Evolutionary conservation across 1,140 invertebrate species (phyloP).

Genomic region (Psilanteris sp.): DNA sequence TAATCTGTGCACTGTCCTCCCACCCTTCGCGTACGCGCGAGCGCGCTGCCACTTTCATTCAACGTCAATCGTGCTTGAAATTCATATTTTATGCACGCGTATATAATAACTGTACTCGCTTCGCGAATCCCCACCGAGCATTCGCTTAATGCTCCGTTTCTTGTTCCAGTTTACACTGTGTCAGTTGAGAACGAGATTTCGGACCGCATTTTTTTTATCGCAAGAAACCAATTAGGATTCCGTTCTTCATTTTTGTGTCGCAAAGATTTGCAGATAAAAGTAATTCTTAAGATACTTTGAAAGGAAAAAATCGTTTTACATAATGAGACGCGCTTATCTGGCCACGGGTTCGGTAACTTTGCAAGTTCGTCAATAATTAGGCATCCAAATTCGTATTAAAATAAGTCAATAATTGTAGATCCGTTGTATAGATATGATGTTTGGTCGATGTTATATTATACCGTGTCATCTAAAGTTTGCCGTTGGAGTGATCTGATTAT

Average conservation of each 20-base stretch:
- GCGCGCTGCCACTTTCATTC: constrained; percentile 33
- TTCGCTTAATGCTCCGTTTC: constrained; percentile 46
- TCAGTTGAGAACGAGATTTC: constrained; percentile 31
- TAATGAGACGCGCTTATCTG: too few relatives aligned
- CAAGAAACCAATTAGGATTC: constrained; percentile 29
- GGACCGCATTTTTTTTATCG: constrained; percentile 8
- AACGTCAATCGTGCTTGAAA: constrained; percentile 52
- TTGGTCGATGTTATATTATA: too few relatives aligned
- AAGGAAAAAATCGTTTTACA: too few relatives aligned
- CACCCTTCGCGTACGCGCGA: constrained; percentile 18
- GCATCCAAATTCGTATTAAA: too few relatives aligned
- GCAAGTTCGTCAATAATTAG: too few relatives aligned
- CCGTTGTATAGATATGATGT: too few relatives aligned
- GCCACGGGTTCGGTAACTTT: too few relatives aligned
- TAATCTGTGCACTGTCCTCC: constrained; percentile 49
- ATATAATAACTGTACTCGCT: constrained; percentile 38
- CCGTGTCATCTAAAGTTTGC: too few relatives aligned
- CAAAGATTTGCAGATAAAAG: constrained; percentile 20
- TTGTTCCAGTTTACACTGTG: constrained; percentile 23
- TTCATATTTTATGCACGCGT: constrained; percentile 49
- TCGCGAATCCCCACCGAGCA: constrained; percentile 22
- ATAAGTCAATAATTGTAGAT: too few relatives aligned
- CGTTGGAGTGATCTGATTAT: too few relatives aligned
- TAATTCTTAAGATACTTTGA: background rate
- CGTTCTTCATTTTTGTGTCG: constrained; percentile 5